Conservation (phyloP, 2,797 vertebrate genomes). For the Hapalemur alaotrensis region DNA sequence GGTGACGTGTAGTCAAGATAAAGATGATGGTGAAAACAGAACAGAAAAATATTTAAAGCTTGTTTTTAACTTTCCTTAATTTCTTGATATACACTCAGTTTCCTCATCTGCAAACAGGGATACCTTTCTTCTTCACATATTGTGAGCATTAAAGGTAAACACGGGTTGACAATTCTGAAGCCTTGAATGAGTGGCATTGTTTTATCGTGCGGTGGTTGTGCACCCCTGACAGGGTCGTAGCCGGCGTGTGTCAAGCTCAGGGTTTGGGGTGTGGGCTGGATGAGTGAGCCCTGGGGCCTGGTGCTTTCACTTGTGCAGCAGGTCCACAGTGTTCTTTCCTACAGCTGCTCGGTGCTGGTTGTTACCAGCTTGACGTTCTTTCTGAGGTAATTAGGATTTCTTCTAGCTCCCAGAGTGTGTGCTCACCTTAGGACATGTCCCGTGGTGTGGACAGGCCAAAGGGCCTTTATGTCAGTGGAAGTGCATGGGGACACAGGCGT, state of each 20-base stretch:
- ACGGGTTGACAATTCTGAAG: neutral
- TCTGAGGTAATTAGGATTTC: neutral
- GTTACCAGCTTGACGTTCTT: neutral
- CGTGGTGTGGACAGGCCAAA: too few relatives aligned
- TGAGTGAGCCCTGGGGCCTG: too few relatives aligned
- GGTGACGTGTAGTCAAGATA: too few relatives aligned
- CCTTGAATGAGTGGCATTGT: neutral
- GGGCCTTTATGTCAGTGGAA: neutral
- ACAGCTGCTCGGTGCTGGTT: neutral
- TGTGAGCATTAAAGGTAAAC: neutral
- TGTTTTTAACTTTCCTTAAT: neutral
- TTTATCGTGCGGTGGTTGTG: too few relatives aligned
- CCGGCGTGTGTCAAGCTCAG: too few relatives aligned
- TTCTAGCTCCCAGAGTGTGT: neutral
- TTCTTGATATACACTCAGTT: neutral
- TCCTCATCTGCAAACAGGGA: neutral
- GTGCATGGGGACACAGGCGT: rapidly evolving
- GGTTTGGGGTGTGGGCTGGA: neutral
- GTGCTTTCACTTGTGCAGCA: neutral
- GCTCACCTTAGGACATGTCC: too few relatives aligned
- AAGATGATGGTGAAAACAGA: neutral
- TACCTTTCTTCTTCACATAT: neutral
- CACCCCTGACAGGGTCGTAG: too few relatives aligned
- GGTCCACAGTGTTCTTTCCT: neutral
- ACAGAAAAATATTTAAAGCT: rapidly evolving